Evolutionary conservation across 92 coral and sea anemone genomes (phyloP).

Genomic region (Phenganax stokvisi): DNA sequence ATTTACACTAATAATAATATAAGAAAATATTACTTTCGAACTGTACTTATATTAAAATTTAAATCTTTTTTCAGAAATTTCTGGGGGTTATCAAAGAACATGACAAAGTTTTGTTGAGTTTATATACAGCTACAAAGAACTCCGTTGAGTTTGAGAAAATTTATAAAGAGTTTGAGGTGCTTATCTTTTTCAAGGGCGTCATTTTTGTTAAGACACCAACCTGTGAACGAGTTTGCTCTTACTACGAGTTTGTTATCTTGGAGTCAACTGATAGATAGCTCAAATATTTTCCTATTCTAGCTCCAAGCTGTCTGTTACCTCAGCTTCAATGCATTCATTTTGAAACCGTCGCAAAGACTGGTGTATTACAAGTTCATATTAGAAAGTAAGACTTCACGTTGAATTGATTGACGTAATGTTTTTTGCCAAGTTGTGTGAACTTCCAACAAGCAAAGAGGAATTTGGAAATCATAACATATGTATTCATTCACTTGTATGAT

Average conservation of each 20-base stretch:
- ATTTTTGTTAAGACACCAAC: not conserved
- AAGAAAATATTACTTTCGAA: not conserved
- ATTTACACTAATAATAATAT: not conserved
- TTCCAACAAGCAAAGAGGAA: too few species aligned
- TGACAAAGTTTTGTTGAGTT: constrained; percentile 79
- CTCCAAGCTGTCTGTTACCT: constrained; percentile 89
- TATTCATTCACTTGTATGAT: too few species aligned
- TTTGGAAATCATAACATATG: too few species aligned
- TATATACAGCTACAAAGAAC: constrained; percentile 72
- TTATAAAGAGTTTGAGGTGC: constrained; percentile 97
- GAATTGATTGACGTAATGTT: not conserved
- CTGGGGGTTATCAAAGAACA: constrained; percentile 55
- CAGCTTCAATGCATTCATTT: constrained; percentile 81
- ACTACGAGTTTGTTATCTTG: not conserved
- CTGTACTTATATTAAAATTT: not conserved
- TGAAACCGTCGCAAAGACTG: constrained; percentile 95
- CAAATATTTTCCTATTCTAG: constrained; percentile 41
- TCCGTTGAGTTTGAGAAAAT: constrained; percentile 74
- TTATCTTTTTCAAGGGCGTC: not conserved
- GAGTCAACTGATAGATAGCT: not conserved
- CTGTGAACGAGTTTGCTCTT: not conserved
- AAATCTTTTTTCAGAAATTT: constrained; percentile 9
- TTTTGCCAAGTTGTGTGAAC: not conserved
- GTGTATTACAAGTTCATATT: constrained; percentile 80
- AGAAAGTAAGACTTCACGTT: constrained; percentile 63